A percentile compares a stretch with the other conserved stretches of the same genome.
These are phyloP conservation scores for Acleris cristana DNA, from an alignment of 2,888 invertebrate species.

Conservation along the genomic window DNA sequence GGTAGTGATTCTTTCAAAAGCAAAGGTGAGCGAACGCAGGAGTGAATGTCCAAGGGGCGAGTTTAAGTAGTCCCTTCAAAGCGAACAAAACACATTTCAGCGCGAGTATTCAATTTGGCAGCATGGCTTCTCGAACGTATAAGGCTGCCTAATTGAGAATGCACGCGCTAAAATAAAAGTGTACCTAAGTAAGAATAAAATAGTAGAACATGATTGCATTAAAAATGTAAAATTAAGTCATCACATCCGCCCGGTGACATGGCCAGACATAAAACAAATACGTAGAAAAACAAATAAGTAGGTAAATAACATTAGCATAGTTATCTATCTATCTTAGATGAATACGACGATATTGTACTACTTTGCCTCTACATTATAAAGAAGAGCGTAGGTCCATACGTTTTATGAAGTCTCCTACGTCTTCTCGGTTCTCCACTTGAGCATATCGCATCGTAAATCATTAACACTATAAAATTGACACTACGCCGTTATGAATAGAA, in stretches of 20 bases:
- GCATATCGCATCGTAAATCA: constrained; percentile 22
- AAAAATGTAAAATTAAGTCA: constrained; percentile 1
- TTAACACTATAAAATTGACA: constrained; percentile 30
- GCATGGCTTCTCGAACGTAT: no score
- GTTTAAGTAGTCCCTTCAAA: no score
- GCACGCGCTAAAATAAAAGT: no score
- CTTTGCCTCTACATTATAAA: neutral
- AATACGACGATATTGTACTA: neutral
- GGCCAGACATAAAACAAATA: constrained; percentile 8
- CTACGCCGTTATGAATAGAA: constrained; percentile 21
- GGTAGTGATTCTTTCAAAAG: no score
- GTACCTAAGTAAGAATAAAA: no score
- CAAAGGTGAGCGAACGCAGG: no score
- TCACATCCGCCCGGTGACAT: constrained; percentile 6
- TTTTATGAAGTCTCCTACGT: neutral
- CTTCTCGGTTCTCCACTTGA: neutral
- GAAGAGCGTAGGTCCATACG: constrained; percentile 1
- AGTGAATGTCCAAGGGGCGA: no score
- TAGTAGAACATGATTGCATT: neutral
- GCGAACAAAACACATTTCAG: no score
- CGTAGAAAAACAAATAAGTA: constrained; percentile 1
- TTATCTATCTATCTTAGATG: constrained; percentile 9
- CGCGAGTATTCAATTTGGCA: no score
- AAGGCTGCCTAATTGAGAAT: no score
- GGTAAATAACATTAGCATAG: constrained; percentile 11